Conservation (phyloP, 2,797 vertebrate genomes). For the Masticophis lateralis region DNA sequence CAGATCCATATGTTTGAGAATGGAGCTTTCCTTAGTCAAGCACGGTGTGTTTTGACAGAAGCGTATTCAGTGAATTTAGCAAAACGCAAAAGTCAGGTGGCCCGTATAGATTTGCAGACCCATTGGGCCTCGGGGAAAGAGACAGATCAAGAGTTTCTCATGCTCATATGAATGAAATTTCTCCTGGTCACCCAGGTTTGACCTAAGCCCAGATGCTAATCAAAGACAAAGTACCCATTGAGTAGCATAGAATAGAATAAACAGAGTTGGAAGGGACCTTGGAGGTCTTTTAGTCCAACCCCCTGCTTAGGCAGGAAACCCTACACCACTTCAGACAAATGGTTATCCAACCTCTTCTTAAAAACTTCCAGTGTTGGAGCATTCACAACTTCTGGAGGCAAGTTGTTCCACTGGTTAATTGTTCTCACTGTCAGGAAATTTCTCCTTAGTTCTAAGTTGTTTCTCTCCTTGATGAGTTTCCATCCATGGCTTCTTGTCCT, state of each 20-base stretch:
- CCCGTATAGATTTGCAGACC: constrained; percentile 49
- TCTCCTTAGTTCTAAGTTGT: no score
- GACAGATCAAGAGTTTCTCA: constrained; percentile 64
- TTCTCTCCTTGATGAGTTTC: no score
- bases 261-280: no score
- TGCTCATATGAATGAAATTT: constrained; percentile 68
- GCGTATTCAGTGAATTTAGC: constrained; percentile 56
- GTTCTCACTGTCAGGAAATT: no score
- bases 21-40: constrained; percentile 60
- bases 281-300: no score
- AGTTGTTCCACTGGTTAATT: no score
- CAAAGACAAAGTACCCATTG: background rate
- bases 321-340: no score
- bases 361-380: no score
- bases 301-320: no score
- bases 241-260: no score
- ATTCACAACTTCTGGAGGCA: no score
- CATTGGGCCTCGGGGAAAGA: constrained; percentile 60
- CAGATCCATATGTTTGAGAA: constrained; percentile 72
- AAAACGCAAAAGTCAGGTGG: constrained; percentile 57
- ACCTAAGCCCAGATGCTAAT: background rate
- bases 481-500: no score
- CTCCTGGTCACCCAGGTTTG: constrained; percentile 43
- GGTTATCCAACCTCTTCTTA: constrained; percentile 10
- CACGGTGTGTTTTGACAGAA: constrained; percentile 68